Percentiles rank a stretch among this genome's conserved stretches.
phyloP scores from a whole-genome alignment of 2,888 invertebrate species.

The Daptonema setosum region DNA sequence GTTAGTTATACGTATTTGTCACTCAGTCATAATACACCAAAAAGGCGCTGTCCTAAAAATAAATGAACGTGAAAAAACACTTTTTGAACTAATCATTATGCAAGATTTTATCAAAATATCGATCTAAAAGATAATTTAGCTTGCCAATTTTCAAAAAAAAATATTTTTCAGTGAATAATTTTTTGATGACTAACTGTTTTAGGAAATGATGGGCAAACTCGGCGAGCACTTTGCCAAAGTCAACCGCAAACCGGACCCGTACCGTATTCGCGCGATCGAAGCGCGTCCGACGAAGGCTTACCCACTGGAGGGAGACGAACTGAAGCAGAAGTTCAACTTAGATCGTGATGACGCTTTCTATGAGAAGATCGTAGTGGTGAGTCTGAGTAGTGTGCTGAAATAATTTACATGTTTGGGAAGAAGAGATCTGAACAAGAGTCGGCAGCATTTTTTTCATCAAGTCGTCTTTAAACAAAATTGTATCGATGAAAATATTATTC shows the following conservation, averaged over 20 bases:
- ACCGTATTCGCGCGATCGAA: constrained; percentile 23
- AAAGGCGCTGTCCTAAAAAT: no score
- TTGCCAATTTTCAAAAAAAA: background rate
- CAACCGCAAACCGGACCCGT: constrained; percentile 21
- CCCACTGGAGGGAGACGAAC: constrained; percentile 24
- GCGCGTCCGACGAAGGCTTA: constrained; percentile 17
- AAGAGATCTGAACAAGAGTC: no score
- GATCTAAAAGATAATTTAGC: no score
- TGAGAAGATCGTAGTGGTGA: constrained; percentile 17
- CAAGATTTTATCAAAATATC: no score
- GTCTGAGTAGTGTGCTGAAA: no score
- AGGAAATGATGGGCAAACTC: constrained; percentile 17
- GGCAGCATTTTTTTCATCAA: no score
- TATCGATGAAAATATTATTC: no score
- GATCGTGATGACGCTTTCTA: constrained; percentile 20
- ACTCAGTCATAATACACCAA: no score
- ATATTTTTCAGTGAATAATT: background rate
- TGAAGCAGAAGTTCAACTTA: constrained; percentile 20
- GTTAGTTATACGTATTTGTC: no score
- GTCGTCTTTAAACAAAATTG: no score
- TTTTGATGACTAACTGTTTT: background rate
- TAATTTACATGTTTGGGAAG: no score
- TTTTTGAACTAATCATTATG: background rate
- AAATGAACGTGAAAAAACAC: no score
- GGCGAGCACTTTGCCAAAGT: constrained; percentile 24